Evolutionary conservation across 2,113 vertebrate genomes (phyloP).

Genomic region (Shinisaurus crocodilurus): DNA sequence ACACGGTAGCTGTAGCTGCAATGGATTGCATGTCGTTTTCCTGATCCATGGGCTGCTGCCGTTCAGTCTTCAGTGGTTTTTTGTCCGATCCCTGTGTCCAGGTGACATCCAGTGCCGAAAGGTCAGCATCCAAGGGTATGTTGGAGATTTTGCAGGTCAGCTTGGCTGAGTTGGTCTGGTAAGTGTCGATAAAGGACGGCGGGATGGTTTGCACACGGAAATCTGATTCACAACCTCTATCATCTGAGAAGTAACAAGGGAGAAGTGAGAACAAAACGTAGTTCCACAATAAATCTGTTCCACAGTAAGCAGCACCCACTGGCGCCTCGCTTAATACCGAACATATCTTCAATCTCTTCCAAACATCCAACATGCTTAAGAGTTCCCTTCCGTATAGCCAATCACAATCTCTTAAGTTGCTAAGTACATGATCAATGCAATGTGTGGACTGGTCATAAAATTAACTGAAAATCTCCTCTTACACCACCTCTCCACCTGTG

Average conservation of each 20-base stretch:
- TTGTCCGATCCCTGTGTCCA: constrained; percentile 41
- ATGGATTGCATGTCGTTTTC: constrained; percentile 24
- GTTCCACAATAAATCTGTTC: no score
- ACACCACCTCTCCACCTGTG: neutral
- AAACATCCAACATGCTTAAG: no score
- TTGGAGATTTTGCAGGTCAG: constrained; percentile 66
- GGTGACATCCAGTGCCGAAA: neutral
- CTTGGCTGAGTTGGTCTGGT: constrained; percentile 40
- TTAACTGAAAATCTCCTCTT: no score
- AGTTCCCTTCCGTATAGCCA: neutral
- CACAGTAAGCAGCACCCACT: no score
- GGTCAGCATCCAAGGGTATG: neutral
- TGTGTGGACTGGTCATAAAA: neutral
- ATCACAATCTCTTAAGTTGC: no score
- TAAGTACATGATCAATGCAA: neutral
- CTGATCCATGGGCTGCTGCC: fast-evolving
- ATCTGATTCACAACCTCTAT: fast-evolving
- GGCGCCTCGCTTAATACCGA: no score
- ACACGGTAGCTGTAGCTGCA: constrained; percentile 39
- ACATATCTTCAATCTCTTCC: neutral
- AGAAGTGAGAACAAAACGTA: neutral
- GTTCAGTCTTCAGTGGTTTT: fast-evolving
- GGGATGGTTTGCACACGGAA: neutral
- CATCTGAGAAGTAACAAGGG: fast-evolving
- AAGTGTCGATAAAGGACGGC: constrained; percentile 51